Evolutionary conservation across 1,140 invertebrate species (phyloP).

Genomic region (Saccostrea glomerata): DNA sequence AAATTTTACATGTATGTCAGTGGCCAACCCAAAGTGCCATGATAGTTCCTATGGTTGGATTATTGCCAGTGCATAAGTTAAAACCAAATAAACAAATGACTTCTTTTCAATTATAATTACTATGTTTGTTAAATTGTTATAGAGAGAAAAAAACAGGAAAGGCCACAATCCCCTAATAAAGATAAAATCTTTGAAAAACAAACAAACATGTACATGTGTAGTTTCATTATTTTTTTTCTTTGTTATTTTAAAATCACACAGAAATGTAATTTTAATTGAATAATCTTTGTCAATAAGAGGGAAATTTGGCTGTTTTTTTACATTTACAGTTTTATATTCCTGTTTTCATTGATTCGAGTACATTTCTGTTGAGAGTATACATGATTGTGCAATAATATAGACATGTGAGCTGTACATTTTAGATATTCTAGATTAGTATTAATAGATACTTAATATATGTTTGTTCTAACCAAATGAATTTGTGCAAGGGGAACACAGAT

Average conservation of each 20-base stretch:
- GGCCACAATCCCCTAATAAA: no score
- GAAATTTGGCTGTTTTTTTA: background rate
- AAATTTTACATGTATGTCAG: background rate
- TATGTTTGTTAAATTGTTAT: no score
- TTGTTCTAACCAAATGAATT: background rate
- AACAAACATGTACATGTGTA: background rate
- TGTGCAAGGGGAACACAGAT: background rate
- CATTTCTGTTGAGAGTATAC: background rate
- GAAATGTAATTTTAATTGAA: no score
- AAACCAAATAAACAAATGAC: background rate
- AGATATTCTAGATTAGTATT: background rate
- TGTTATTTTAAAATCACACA: background rate
- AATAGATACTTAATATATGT: slow-evolving; percentile 1
- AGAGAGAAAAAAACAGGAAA: no score
- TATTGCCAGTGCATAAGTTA: background rate
- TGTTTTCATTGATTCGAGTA: background rate
- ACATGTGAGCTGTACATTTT: background rate
- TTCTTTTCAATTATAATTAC: no score
- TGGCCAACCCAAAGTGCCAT: background rate
- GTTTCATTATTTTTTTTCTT: background rate
- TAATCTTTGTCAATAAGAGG: background rate
- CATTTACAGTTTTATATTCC: background rate
- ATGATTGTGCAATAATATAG: background rate
- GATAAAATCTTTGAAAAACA: no score
- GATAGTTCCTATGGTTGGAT: background rate